Base-by-base conservation (phyloP, 2,797 vertebrate species). In the Darevskia nairensis region DNA sequence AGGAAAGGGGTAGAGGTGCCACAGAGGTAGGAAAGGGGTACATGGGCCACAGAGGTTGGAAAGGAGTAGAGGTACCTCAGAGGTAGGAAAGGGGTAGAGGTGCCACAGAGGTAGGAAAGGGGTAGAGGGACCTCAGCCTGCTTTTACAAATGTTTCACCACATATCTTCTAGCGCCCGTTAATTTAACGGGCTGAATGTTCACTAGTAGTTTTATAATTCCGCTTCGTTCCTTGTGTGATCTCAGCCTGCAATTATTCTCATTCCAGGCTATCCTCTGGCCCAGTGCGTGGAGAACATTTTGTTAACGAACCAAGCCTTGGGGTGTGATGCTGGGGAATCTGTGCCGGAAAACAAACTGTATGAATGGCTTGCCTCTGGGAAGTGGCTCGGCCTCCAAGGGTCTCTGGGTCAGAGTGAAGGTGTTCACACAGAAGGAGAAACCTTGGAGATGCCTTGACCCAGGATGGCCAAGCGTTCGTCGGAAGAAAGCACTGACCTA, bases 251-350 rank as follows among this genome's bases (percentile, higher is more conserved):
- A 29, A 10, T 55, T 79, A 23, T 27, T 75, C 35, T 87, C 23
- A 11, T 23, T 39, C 39, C 59, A 87, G 86, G 35, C 1, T 87
- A 87, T 66, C 86, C 86, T 66, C 86, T 87, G 69, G n/a, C 71
- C 13, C 35, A 87, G 71, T 87, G 80, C 11, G 72, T 87, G 71
- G 79, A 87, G 41, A 87, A 87, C 29, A 87, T 87, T 46, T 87
- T 87, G 41, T 46, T 87, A 41, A 76, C 69, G 27, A 75, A 82
- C 35, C 69, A 87, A 32, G 29, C 79, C 29, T 46, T 87, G 32
- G 50, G 50, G 50, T 39, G 66, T 35, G 69, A 87, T 2, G 39
- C 29, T 0, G 71, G 79, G 82, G 86, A 75, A 75, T 7, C 35
- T 4, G 59, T 21, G 9, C 55, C 66, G 27, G 80, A 82, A 66